Conservation (phyloP, 2,113 vertebrate genomes). For the Oenanthe oenanthe region DNA sequence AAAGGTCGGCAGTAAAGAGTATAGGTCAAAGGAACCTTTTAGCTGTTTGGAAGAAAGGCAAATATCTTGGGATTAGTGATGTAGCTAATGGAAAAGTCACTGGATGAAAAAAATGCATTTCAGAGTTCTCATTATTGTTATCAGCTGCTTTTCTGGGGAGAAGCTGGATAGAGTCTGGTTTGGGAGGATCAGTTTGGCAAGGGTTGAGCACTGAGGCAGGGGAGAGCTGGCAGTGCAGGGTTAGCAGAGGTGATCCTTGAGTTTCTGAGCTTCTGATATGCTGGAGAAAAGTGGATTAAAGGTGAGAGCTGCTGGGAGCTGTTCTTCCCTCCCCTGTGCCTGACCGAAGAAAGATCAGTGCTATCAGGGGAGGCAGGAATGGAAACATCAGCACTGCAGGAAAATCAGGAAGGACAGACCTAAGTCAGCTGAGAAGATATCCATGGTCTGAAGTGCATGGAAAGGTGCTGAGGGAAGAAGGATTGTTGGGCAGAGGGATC, state of each 20-base stretch:
- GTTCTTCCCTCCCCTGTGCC: background rate
- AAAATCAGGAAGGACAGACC: background rate
- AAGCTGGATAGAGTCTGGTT: background rate
- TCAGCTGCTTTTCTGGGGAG: background rate
- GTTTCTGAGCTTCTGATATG: background rate
- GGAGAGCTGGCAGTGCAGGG: background rate
- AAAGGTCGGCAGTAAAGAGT: background rate
- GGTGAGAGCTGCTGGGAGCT: background rate
- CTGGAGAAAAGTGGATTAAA: slow-evolving; percentile 17
- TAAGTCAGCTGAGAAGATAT: background rate
- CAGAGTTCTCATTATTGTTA: background rate
- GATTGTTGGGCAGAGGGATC: background rate
- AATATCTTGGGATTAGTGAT: background rate
- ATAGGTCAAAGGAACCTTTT: background rate
- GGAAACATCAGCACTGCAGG: background rate
- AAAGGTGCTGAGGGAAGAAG: background rate
- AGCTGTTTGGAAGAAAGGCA: background rate
- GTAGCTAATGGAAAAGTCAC: background rate
- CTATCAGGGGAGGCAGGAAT: background rate
- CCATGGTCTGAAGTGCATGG: background rate
- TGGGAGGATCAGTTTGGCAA: background rate
- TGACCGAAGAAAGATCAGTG: background rate
- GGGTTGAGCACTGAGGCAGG: background rate
- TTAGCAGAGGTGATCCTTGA: background rate
- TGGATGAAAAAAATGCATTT: background rate